Conservation (phyloP, 2,113 vertebrate genomes). For the Circaetus cinerascens region DNA sequence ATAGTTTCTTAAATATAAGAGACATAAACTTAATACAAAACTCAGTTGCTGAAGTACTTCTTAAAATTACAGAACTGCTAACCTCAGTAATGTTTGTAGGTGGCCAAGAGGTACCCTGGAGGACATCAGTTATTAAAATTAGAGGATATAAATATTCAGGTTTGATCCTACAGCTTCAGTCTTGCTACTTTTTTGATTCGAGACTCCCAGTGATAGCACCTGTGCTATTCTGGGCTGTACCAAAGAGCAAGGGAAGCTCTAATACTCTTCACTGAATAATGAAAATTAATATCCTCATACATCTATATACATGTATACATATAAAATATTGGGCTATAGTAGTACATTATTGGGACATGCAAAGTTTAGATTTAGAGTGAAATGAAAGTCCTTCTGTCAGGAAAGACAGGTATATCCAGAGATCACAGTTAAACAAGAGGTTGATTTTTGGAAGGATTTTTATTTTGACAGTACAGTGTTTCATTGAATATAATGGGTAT, state of each 20-base stretch:
- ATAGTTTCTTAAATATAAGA: neutral
- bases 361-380: neutral
- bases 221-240: neutral
- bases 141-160: neutral
- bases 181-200: neutral
- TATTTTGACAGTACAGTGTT: neutral
- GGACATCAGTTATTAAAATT: neutral
- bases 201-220: neutral
- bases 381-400: neutral
- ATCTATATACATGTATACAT: too few species aligned
- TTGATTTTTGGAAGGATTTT: neutral
- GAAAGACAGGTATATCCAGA: neutral
- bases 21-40: neutral
- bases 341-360: neutral
- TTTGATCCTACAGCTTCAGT: neutral
- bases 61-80: neutral
- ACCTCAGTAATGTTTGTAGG: neutral
- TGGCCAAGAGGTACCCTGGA: neutral
- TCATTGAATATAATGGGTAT: neutral
- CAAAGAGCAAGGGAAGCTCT: neutral
- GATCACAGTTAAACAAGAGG: neutral
- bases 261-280: neutral
- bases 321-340: neutral
- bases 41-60: neutral
- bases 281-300: neutral